These are phyloP conservation scores for Gorsachius magnificus DNA, from an alignment of 2,797 vertebrate genomes.

Conservation along the genomic window DNA sequence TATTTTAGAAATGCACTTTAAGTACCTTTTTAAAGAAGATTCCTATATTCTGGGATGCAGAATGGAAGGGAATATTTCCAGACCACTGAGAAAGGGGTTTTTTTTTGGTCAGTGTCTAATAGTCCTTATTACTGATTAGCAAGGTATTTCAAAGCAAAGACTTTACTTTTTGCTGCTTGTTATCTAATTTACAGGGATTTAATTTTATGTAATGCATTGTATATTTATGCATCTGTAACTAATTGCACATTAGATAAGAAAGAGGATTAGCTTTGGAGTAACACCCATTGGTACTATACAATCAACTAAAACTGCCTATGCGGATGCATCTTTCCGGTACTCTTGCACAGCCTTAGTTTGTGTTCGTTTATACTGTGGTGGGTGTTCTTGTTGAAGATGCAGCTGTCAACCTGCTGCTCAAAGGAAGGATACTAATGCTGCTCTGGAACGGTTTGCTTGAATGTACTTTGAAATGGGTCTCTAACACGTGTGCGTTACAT, in stretches of 20 bases:
- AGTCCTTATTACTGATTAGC: not conserved
- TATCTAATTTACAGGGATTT: constrained; percentile 82
- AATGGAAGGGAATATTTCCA: constrained; percentile 8
- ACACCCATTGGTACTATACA: constrained; percentile 1
- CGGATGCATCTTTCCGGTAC: not conserved
- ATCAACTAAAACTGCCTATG: constrained; percentile 35
- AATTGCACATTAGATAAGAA: constrained; percentile 85
- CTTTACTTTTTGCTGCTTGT: constrained; percentile 78
- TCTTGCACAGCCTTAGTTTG: not conserved
- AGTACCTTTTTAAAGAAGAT: constrained; percentile 20
- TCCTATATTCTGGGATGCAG: not conserved
- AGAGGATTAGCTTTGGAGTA: not conserved
- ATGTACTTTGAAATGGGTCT: constrained; percentile 72
- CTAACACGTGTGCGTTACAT: not conserved
- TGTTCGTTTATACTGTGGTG: not conserved
- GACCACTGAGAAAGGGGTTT: not conserved
- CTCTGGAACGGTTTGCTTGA: constrained; percentile 71
- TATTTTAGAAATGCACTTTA: constrained; percentile 61
- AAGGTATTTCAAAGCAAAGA: constrained; percentile 82
- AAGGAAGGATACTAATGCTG: constrained; percentile 44
- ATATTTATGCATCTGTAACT: constrained; percentile 91
- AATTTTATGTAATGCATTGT: constrained; percentile 77
- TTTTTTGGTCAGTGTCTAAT: not conserved
- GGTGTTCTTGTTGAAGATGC: constrained; percentile 5
- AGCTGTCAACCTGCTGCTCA: constrained; percentile 49